These are phyloP conservation scores for Merops nubicus DNA, from an alignment of 2,113 vertebrate genomes.

Conservation along the genomic window DNA sequence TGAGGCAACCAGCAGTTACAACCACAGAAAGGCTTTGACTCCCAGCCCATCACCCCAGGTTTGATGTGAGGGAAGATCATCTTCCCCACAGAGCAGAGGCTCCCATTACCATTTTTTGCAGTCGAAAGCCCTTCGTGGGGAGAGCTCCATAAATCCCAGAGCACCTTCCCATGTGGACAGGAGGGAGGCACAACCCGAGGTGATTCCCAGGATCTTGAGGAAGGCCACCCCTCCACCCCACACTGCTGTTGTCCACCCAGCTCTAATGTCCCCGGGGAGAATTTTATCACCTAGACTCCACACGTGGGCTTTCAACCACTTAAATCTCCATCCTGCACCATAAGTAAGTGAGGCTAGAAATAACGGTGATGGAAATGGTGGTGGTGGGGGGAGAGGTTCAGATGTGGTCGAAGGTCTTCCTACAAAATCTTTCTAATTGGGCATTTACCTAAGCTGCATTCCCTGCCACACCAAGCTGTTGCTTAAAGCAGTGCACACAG, in stretches of 20 bases:
- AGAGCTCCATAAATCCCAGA: background rate
- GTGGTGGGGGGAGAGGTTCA: background rate
- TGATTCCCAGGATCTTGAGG: background rate
- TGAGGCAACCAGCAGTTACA: background rate
- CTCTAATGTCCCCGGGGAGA: background rate
- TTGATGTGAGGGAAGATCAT: background rate
- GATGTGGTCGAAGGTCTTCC: constrained; percentile 15
- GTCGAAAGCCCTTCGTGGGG: background rate
- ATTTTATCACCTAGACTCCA: background rate
- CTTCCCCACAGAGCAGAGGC: background rate
- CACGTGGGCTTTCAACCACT: background rate
- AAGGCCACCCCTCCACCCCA: background rate
- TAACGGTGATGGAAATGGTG: background rate
- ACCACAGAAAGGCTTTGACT: background rate
- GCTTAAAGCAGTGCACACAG: constrained; percentile 17
- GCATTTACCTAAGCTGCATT: constrained; percentile 35
- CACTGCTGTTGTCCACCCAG: background rate
- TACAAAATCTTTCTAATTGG: constrained; percentile 59
- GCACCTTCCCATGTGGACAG: background rate
- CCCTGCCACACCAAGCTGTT: background rate
- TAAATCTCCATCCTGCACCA: background rate
- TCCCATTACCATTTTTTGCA: background rate
- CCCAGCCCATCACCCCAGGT: background rate
- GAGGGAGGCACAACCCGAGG: background rate
- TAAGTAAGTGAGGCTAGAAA: background rate